Base-by-base conservation (phyloP, 2,888 invertebrate species). In the Lumbricus terrestris region DNA sequence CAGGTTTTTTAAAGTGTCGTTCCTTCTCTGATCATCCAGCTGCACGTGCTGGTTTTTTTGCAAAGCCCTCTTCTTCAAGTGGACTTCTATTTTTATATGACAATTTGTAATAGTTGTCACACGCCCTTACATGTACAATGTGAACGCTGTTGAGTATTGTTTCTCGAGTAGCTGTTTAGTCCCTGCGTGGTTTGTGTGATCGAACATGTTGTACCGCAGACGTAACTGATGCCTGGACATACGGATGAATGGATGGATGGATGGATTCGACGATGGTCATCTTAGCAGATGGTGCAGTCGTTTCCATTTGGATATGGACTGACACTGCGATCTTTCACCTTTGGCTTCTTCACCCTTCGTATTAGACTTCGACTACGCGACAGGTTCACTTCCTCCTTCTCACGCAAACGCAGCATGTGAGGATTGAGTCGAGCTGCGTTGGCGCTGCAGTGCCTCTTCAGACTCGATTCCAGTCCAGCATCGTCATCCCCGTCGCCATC, bases 401-500 rank as follows among this genome's bases (percentile, higher is more conserved):
- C 89, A 82, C 91, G 42, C 82, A 88, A 94, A 95, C 47, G 95
- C 93, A 92, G 95, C 91, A 91, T 94, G 93, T 93, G 94, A 93
- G 93, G 94, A 93, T 88, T 94, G 93, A 93, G 92, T 91, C 93
- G 91, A 90, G 93, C 90, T 90, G 94, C 97, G 93, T 97, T 97
- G 90, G 97, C 97, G 93, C 97, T 97, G 91, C 97, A 96, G 91
- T 97, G 96, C 91, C 97, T 95, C 93, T 97, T 96, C 91, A 97
- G 95, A 92, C 91, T 93, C 88, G 92, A 93, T 16, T 89, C 69
- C 83, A 38, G 15, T 1, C 34, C 33, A 16, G 54, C 29, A 20
- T 40, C 29, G 92, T 93, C 93, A 92, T 92, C 92, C 90, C 92
- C 93, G 91, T 93, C 90, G 47, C 93, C 92, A 33, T 38, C 38